Percentiles rank a stretch among this genome's conserved stretches.
Evolutionary conservation across 2,797 vertebrate genomes (phyloP).

Genomic region (Bufotes viridis): DNA sequence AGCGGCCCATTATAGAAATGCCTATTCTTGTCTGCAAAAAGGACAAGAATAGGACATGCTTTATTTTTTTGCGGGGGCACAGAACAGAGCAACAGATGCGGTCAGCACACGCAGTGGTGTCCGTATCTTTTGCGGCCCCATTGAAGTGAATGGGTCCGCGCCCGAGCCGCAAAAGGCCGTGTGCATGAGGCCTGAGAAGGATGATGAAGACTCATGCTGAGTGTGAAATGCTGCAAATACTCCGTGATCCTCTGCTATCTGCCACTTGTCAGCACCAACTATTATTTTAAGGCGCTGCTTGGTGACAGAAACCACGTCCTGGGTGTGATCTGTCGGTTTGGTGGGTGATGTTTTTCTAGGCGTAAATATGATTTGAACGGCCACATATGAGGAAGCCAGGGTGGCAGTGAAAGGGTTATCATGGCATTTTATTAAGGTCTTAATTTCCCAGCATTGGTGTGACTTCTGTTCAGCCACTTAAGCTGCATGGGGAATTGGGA

Average conservation of each 20-base stretch:
- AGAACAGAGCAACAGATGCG: too few relatives aligned
- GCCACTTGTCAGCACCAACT: constrained; percentile 4
- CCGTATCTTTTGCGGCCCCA: too few relatives aligned
- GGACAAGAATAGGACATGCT: too few relatives aligned
- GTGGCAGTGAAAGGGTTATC: constrained; percentile 26
- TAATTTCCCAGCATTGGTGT: constrained; percentile 45
- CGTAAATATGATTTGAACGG: background rate
- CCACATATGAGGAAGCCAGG: background rate
- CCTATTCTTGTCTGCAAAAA: too few relatives aligned
- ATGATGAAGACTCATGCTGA: background rate
- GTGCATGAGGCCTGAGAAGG: too few relatives aligned
- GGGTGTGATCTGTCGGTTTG: background rate
- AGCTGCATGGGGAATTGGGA: constrained; percentile 46
- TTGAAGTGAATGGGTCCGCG: too few relatives aligned
- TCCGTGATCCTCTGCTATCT: background rate
- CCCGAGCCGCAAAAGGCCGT: too few relatives aligned
- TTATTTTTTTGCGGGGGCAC: too few relatives aligned
- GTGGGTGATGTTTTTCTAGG: background rate
- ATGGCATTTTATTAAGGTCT: constrained; percentile 5
- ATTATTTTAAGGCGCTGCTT: constrained; percentile 12
- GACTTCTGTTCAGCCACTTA: constrained; percentile 39
- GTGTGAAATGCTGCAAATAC: background rate
- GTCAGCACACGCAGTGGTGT: too few relatives aligned
- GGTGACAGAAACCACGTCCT: background rate
- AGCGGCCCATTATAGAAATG: too few relatives aligned